Percentiles rank a stretch among this genome's conserved stretches.
Evolutionary conservation across 2,888 invertebrate species (phyloP).

Genomic region (Trichogramma dendrolimi): DNA sequence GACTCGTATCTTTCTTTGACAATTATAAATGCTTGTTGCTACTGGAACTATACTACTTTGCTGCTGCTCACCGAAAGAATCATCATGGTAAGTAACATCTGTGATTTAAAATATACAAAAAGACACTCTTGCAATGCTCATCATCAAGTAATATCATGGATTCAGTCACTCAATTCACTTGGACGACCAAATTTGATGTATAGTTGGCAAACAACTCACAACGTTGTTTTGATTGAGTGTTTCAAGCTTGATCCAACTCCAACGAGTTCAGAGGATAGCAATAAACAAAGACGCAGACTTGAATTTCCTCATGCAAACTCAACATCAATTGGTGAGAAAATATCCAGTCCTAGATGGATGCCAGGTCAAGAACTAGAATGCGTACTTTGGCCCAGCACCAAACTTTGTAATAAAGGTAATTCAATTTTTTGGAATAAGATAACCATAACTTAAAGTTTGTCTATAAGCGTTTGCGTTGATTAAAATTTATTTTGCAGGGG

Average conservation of each 20-base stretch:
- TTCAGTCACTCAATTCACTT: constrained; percentile 48
- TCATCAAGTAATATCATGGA: background rate
- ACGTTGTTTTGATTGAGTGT: constrained; percentile 46
- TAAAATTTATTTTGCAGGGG: constrained; percentile 61
- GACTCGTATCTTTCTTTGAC: constrained; percentile 50
- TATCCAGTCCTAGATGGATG: constrained; percentile 93
- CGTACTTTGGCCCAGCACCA: constrained; percentile 82
- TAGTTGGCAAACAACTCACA: constrained; percentile 47
- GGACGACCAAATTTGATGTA: constrained; percentile 48
- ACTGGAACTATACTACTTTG: too few species aligned
- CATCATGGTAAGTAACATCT: constrained; percentile 40
- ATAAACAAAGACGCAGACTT: constrained; percentile 55
- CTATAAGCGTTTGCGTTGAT: too few species aligned
- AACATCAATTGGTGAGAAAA: constrained; percentile 88
- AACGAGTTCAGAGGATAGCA: constrained; percentile 42
- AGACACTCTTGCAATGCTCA: background rate
- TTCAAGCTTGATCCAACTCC: constrained; percentile 37
- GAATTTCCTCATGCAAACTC: constrained; percentile 85
- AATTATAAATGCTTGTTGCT: constrained; percentile 48
- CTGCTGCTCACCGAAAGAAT: constrained; percentile 44
- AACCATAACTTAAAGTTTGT: too few species aligned
- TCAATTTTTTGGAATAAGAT: constrained; percentile 6
- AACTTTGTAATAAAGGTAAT: constrained; percentile 77
- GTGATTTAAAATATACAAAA: background rate
- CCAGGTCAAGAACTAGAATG: constrained; percentile 94